A percentile compares a stretch with the other conserved stretches of the same genome.
Evolutionary conservation across 2,113 vertebrate genomes (phyloP).

Genomic region (Nibea albiflora): DNA sequence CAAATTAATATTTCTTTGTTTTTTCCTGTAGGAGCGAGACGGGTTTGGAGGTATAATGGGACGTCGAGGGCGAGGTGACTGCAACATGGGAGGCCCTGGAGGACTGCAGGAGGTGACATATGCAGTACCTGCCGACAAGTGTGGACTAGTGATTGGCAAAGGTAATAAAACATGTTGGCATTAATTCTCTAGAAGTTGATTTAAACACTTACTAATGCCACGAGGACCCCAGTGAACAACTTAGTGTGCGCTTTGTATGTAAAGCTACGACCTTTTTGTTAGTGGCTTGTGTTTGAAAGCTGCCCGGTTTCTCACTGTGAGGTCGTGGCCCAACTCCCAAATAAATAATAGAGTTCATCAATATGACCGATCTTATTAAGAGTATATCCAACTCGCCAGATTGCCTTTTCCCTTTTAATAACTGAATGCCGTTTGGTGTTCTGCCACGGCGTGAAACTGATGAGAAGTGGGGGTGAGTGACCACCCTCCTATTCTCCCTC

Average conservation of each 20-base stretch:
- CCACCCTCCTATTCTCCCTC: constrained; percentile 68
- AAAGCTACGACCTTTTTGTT: background rate
- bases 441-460: constrained; percentile 66
- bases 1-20: background rate
- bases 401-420: constrained; percentile 64
- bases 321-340: background rate
- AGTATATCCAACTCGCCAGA: constrained; percentile 49
- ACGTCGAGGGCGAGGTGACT: constrained; percentile 89
- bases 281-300: background rate
- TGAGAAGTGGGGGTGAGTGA: constrained; percentile 69
- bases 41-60: constrained; percentile 90
- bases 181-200: background rate
- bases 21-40: constrained; percentile 89
- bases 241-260: background rate
- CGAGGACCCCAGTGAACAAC: background rate
- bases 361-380: constrained; percentile 14
- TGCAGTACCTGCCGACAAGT: constrained; percentile 96
- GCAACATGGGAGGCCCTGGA: constrained; percentile 88
- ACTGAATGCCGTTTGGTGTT: constrained; percentile 57
- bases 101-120: constrained; percentile 97
- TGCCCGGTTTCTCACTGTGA: background rate
- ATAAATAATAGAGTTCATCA: constrained; percentile 21
- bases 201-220: background rate
- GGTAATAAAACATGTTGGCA: constrained; percentile 78
- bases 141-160: constrained; percentile 99